Evolutionary conservation across 2,113 vertebrate genomes (phyloP), one percentile per base, ranked within the genome.

Genomic region (Spea multiplicata): DNA sequence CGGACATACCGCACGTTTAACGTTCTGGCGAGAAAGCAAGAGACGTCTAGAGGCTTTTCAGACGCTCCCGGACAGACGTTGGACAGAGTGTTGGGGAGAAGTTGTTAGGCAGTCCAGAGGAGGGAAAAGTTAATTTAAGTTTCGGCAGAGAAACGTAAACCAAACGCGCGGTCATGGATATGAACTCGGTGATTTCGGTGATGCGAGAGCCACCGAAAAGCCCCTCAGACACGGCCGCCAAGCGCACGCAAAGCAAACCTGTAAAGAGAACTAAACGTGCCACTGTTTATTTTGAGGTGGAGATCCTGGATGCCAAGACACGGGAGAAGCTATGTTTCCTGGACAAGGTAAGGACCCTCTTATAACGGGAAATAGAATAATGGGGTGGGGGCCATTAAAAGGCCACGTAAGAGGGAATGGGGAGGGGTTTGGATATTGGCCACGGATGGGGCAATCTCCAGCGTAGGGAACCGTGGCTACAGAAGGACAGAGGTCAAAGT

Each of bases 201-300:
- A 91, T 93, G 76, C 85, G 88, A 12, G 83, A 80, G 61, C 61
- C 71, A 90, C 87, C 85, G 83, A 85, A 85, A 0, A 81, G n/a
- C 48, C 53, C 57, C 0, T 83, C 14, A 5, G 52, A 65, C 81
- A 49, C 48, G 73, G 83, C 13, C 2, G 67, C 1, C 78, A 88
- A 0, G 4, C 75, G n/a, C 79, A 85, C 65, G 0, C 16, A 10
- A 74, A 91, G 88, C 84, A 91, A 92, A 50, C 13, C 75, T 45
- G 9, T 90, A 44, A 96, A 95, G 85, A 97, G 95, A 85, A 50
- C 90, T 88, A 96, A 96, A 89, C 96, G 94, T 78, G 95, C 92
- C 66, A 93, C 94, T 85, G 94, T 98, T 84, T 98, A 97, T 86
- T 97, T 98, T 14, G 96, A 98, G 96, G 96, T 98, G 95, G 96